phyloP scores from a whole-genome alignment of 2,797 vertebrate genomes.

The Rhabdophis nuchalis region DNA sequence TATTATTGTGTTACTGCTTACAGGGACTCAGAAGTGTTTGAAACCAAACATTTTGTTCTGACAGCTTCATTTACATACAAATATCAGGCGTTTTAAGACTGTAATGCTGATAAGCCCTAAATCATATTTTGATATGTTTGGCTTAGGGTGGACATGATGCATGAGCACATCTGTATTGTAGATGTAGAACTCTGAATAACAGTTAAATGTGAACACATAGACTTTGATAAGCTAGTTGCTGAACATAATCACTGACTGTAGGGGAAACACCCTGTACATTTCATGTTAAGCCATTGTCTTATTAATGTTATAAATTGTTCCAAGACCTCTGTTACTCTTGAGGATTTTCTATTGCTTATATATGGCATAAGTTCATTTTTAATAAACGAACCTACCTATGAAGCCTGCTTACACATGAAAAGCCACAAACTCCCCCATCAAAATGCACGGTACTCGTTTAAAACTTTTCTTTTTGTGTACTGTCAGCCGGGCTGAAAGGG shows the following conservation, averaged over 20 bases:
- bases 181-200: not conserved
- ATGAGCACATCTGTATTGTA: not conserved
- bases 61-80: not conserved
- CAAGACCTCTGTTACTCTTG: not conserved
- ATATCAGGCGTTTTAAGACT: not conserved
- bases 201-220: not conserved
- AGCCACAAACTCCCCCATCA: not conserved
- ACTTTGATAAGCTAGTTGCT: too few relatives aligned
- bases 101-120: not conserved
- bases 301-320: not conserved
- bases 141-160: not conserved
- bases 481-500: too few relatives aligned
- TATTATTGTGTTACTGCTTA: not conserved
- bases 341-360: not conserved
- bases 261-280: not conserved
- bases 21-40: not conserved
- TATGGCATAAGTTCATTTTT: not conserved
- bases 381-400: not conserved
- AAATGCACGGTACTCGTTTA: not conserved
- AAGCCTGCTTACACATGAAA: not conserved
- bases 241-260: not conserved
- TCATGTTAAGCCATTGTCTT: not conserved
- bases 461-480: too few relatives aligned
- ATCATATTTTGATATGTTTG: not conserved
- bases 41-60: not conserved